A percentile compares a stretch with the other conserved stretches of the same genome.
phyloP scores from a whole-genome alignment of 2,888 invertebrate genomes.

The Galeruca laticollis region DNA sequence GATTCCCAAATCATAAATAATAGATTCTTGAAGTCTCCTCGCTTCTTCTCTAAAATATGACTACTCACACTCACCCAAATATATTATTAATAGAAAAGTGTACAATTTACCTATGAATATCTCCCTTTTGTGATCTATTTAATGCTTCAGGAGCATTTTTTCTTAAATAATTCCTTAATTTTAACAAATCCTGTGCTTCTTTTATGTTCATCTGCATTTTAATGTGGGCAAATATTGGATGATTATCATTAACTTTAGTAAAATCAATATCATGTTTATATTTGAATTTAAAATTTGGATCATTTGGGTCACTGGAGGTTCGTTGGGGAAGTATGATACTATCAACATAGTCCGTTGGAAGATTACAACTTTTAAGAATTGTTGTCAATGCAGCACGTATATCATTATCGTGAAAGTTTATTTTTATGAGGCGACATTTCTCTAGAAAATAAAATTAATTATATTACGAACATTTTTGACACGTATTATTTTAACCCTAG shows the following conservation, averaged over 20 bases:
- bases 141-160: constrained; percentile 78
- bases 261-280: constrained; percentile 60
- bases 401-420: constrained; percentile 77
- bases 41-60: constrained; percentile 82
- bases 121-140: constrained; percentile 72
- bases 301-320: constrained; percentile 17
- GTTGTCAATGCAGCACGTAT: constrained; percentile 80
- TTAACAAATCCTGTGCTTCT: constrained; percentile 61
- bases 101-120: constrained; percentile 26
- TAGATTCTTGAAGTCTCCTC: constrained; percentile 71
- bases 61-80: not conserved
- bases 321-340: constrained; percentile 69
- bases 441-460: constrained; percentile 65
- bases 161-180: constrained; percentile 76
- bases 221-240: constrained; percentile 69
- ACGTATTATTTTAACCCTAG: too few relatives aligned
- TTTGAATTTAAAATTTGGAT: constrained; percentile 36
- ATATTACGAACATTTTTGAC: too few relatives aligned
- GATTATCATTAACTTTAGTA: constrained; percentile 65
- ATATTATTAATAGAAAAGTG: constrained; percentile 51
- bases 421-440: constrained; percentile 79
- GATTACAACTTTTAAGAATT: constrained; percentile 83
- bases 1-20: constrained; percentile 72
- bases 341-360: constrained; percentile 89
- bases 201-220: constrained; percentile 68